Base-by-base conservation (phyloP, 2,113 vertebrate species). In the Callopanchax toddi region DNA sequence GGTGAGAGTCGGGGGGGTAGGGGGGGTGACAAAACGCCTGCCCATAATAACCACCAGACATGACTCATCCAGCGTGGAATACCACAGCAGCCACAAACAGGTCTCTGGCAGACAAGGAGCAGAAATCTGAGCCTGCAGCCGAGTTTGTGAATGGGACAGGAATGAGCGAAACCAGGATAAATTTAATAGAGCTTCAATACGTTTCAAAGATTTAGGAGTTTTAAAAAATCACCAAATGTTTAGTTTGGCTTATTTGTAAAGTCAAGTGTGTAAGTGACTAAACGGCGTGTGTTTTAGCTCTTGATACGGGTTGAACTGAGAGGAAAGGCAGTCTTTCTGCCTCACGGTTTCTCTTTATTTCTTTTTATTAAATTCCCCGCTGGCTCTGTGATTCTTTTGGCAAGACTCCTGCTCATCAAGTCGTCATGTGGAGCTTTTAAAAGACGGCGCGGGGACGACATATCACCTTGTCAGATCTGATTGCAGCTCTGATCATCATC, bases 61-160 rank as follows among this genome's bases (percentile, higher is more conserved):
- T 90, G 89, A 90, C 79, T 89, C 87, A 90, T 90, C 76, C 89
- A 87, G 87, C 83, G 81, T 83, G 86, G 87, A 90, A 90, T 87
- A 89, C 89, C 89, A 86, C 84, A 86, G 87, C 84, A 85, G 78
- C 87, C 86, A 87, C 89, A 90, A 81, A 88, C 89, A 86, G 84
- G 83, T 88, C 89, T 85, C 86, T 90, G 89, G 89, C 87, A 90
- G 86, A 89, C 84, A 61, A 37, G 64, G 56, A 76, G 72, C 61
- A 87, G 89, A 90, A 89, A 90, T 59, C 74, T 25, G 77, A 89
- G 60, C 78, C 85, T 46, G 76, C 83, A 63, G 77, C 74, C 50
- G 65, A 84, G 84, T 90, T 90, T 90, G 86, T 90, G 87, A 89
- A 90, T 90, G 87, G 83, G 83, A 74, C 78, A 71, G 57, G 66